Evolutionary conservation across 1,140 invertebrate species (phyloP), one percentile per base, ranked within the genome.

Genomic region (Ooceraea biroi): DNA sequence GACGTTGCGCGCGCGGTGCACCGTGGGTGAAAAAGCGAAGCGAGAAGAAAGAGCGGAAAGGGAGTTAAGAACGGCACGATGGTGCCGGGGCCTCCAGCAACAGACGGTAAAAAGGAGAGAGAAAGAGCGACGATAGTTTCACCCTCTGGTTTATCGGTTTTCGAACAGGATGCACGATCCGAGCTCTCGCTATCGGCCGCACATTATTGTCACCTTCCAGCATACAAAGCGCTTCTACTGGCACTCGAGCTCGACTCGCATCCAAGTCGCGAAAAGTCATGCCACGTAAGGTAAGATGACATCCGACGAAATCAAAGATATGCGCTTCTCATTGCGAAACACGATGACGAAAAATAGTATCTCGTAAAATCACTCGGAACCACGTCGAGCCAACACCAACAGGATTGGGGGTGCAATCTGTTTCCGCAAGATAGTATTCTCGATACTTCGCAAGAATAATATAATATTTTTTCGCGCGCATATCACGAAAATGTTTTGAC

Each of bases 71-170:
- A 87, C 69, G 84, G 68, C 55, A 76, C 19, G 78, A 36, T n/a
- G 27, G 17, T 55, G 66, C 27, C 36, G 77, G 50, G 78, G n/a
- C 60, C 41, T 66, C 36, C 58, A 74, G 72, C 71, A 41, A 27
- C 48, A 61, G 50, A 82, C 71, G 46, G 41, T 14, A 73, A 48
- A 60, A 68, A 69, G 69, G 65, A 78, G 52, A 22, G 52, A 22
- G 52, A 55, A 19, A 22, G 52, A 55, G 52, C n/a, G 65, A 14
- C 44, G 78, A 84, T 84, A 55, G 80, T 77, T 57, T 83, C 44
- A 66, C 84, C 77, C 85, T 82, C 60, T 77, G 73, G 72, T 84
- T 89, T 89, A 88, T 88, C 77, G 85, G 77, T 86, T 88, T 82
- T 84, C 73, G 58, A 80, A 71, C 30, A 77, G 60, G 52, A 76